A percentile compares a stretch with the other conserved stretches of the same genome.
Conservation (phyloP, 2,888 invertebrate genomes). For the Brachyptera risi region DNA sequence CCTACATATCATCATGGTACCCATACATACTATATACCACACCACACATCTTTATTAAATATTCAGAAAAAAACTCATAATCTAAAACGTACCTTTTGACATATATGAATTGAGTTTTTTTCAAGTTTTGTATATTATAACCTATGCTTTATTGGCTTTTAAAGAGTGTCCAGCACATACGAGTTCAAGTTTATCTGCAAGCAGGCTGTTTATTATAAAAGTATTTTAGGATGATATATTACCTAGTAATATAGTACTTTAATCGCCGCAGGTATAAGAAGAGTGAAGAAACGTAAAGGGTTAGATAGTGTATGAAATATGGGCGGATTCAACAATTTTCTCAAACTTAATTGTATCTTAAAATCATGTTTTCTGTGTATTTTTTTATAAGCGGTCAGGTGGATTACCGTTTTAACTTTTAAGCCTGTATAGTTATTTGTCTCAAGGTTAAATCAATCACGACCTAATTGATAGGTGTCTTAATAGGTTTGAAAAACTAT, state of each 20-base stretch:
- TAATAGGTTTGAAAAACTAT: not conserved
- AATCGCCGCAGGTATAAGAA: not conserved
- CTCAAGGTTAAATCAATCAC: not conserved
- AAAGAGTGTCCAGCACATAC: too few relatives aligned
- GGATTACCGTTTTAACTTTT: conserved; percentile 1
- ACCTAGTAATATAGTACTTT: not conserved
- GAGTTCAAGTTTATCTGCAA: too few relatives aligned
- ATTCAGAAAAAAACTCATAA: too few relatives aligned
- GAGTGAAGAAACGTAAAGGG: not conserved
- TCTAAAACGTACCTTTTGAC: too few relatives aligned
- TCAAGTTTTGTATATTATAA: too few relatives aligned
- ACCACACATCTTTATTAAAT: too few relatives aligned
- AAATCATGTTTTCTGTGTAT: not conserved
- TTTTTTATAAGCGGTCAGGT: not conserved
- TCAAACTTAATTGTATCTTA: not conserved
- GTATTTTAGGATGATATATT: too few relatives aligned
- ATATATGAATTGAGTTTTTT: too few relatives aligned
- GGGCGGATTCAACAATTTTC: not conserved
- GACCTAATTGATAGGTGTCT: conserved; percentile 11
- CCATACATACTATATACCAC: too few relatives aligned
- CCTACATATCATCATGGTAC: too few relatives aligned
- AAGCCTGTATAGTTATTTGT: not conserved
- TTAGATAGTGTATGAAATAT: not conserved
- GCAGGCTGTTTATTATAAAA: too few relatives aligned
- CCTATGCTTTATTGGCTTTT: too few relatives aligned